Evolutionary conservation across 2,113 vertebrate species (phyloP), one percentile per base, ranked within the genome.

Genomic region (Lontra canadensis): DNA sequence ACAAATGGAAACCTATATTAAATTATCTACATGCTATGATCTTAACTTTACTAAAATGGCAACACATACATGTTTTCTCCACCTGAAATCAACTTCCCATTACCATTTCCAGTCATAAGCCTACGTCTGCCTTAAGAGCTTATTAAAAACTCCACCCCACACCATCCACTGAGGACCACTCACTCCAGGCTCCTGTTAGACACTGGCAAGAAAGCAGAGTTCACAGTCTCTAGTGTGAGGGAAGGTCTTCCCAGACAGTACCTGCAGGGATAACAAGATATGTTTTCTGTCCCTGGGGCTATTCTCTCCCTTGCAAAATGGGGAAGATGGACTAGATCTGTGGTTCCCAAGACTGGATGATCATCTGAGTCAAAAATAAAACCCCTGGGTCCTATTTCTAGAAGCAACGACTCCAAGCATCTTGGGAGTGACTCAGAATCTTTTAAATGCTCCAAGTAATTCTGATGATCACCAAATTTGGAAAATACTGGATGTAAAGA

Each of bases 1-100:
- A 94, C 93, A 97, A 96, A 52, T 92, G 88, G 78, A 95, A 98
- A 96, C 7, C 65, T 61, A 34, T 90, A 88, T 80, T 97, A 90
- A 95, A 95, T 85, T 55, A 65, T 78, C 61, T 78, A 2, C 21
- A 97, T 87, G 87, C 88, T 79, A 25, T 7, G 61, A 83, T 96
- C 65, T 73, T 88, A 96, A 91, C 29, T 21, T 42, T 88, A 73
- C 86, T 96, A 74, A 55, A 81, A 95, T 26, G 71, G 57, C 71
- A 90, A 89, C 8, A 29, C 47, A 88, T 81, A 23, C 7, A 39
- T 4, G 39, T 92, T 93, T 88, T 29, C 78, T 95, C 95, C 55
- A 74, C 36, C 47, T 86, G 57, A 34, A 79, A n/a, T 34, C 92
- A n/a, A 14, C 18, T 21, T 61, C 21, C 12, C 7, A 8, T 21